Conservation (phyloP, 1,140 invertebrate genomes). For the Colletes latitarsis region DNA sequence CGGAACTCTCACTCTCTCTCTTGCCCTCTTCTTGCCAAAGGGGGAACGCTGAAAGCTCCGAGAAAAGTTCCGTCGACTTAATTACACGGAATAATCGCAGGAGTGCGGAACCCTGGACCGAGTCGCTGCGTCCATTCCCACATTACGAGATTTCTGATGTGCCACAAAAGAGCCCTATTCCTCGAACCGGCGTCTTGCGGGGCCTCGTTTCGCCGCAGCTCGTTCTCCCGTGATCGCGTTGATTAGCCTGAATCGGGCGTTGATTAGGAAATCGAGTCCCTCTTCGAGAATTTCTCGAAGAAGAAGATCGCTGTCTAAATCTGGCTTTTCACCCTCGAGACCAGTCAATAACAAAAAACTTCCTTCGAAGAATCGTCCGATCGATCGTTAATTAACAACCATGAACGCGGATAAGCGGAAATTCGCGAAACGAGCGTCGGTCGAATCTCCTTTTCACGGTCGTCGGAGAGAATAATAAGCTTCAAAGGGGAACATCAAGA, state of each 20-base stretch:
- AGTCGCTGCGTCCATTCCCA: slow-evolving; percentile 53
- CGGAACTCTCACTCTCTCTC: slow-evolving; percentile 19
- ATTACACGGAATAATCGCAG: slow-evolving; percentile 81
- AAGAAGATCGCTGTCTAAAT: too few species aligned
- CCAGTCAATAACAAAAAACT: too few species aligned
- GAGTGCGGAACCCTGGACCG: slow-evolving; percentile 60
- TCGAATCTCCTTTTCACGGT: neutral
- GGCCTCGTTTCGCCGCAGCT: neutral
- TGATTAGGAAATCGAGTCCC: slow-evolving; percentile 29
- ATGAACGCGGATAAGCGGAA: too few species aligned
- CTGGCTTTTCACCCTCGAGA: too few species aligned
- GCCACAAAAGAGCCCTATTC: slow-evolving; percentile 56
- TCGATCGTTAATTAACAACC: too few species aligned
- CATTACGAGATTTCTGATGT: slow-evolving; percentile 64
- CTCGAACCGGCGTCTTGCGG: neutral
- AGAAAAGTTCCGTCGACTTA: slow-evolving; percentile 79
- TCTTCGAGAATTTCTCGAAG: neutral
- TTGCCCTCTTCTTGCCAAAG: slow-evolving; percentile 31
- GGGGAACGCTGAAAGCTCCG: slow-evolving; percentile 65
- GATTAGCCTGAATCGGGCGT: slow-evolving; percentile 7
- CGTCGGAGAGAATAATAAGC: too few species aligned
- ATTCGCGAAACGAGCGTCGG: neutral
- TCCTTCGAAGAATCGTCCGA: too few species aligned
- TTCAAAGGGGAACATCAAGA: neutral
- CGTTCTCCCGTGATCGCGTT: neutral